These are phyloP conservation scores for Caenorhabditis imperialis DNA, from an alignment of 2,888 invertebrate genomes.

Conservation along the genomic window DNA sequence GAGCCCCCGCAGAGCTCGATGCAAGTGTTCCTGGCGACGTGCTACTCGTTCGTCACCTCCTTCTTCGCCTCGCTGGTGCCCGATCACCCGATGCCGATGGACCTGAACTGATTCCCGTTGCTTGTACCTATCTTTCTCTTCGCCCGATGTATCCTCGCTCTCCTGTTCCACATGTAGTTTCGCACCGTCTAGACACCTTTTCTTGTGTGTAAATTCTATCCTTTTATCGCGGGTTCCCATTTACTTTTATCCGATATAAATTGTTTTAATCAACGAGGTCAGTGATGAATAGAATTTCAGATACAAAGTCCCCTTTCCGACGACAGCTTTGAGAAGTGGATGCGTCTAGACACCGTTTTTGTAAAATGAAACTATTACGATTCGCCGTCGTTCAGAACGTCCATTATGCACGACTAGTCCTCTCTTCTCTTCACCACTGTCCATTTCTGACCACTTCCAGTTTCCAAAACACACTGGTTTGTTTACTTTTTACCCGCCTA, in stretches of 20 bases:
- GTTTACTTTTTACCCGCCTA: too few relatives aligned
- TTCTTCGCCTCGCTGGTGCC: slow-evolving; percentile 95
- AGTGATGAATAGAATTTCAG: too few relatives aligned
- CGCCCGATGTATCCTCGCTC: neutral
- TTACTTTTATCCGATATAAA: neutral
- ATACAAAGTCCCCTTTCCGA: too few relatives aligned
- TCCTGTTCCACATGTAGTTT: slow-evolving; percentile 4
- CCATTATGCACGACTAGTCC: slow-evolving; percentile 50
- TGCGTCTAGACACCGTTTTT: too few relatives aligned
- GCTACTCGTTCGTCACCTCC: slow-evolving; percentile 89
- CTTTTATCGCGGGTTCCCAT: slow-evolving; percentile 37
- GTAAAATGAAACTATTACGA: too few relatives aligned
- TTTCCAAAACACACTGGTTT: slow-evolving; percentile 11
- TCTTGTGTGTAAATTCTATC: slow-evolving; percentile 42
- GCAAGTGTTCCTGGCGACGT: slow-evolving; percentile 83
- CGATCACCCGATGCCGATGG: slow-evolving; percentile 84
- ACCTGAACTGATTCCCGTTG: slow-evolving; percentile 68
- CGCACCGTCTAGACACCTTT: slow-evolving; percentile 29
- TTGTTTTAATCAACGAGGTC: too few relatives aligned
- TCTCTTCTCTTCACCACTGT: slow-evolving; percentile 43
- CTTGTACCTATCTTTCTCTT: neutral
- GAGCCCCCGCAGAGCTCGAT: slow-evolving; percentile 82
- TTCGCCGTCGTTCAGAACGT: slow-evolving; percentile 33
- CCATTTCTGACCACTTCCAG: slow-evolving; percentile 47
- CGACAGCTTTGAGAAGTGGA: too few relatives aligned